phyloP scores from a whole-genome alignment of 1,140 invertebrate genomes.

The Eriocheir sinensis region DNA sequence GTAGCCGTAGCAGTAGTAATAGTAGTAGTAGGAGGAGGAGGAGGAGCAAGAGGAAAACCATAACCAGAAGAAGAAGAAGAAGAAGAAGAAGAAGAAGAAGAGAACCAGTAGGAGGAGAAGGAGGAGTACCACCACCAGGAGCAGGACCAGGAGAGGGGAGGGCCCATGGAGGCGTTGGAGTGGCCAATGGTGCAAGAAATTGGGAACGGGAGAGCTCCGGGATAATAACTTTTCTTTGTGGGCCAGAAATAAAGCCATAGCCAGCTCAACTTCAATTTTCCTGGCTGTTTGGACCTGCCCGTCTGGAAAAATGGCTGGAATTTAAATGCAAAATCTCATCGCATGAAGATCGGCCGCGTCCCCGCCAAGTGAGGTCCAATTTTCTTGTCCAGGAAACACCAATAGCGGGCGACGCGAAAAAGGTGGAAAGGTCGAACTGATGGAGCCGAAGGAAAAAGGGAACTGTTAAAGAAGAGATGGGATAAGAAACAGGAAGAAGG shows the following conservation, averaged over 20 bases:
- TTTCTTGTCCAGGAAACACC: slow-evolving; percentile 78
- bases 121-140: too few species aligned
- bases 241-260: slow-evolving; percentile 77
- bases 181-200: slow-evolving; percentile 78
- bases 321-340: slow-evolving; percentile 79
- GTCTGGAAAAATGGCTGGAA: slow-evolving; percentile 78
- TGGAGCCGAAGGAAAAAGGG: slow-evolving; percentile 26
- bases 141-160: background rate
- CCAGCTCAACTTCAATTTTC: slow-evolving; percentile 78
- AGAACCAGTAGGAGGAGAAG: background rate
- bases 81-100: background rate
- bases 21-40: background rate
- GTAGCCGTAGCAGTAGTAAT: background rate
- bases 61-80: background rate
- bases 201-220: slow-evolving; percentile 69
- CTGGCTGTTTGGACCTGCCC: slow-evolving; percentile 76
- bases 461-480: background rate
- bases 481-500: background rate
- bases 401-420: slow-evolving; percentile 75
- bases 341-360: slow-evolving; percentile 72
- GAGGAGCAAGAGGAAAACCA: background rate
- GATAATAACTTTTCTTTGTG: slow-evolving; percentile 78
- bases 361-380: slow-evolving; percentile 76
- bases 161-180: slow-evolving; percentile 61
- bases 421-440: slow-evolving; percentile 73